Base-by-base conservation (phyloP, 2,888 invertebrate genomes). In the Heliconius sara region DNA sequence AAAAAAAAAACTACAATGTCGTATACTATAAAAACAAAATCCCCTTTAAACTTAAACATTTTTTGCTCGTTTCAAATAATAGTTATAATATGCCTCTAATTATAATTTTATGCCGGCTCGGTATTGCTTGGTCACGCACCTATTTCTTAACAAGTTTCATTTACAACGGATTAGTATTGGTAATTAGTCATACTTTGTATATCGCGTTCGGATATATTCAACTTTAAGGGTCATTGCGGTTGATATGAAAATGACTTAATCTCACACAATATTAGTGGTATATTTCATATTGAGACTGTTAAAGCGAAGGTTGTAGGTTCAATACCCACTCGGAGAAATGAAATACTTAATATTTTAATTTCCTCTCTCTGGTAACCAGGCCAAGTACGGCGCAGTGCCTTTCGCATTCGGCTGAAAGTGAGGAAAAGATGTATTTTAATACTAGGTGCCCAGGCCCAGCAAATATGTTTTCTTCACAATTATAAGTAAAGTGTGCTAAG, bases 81-180 rank as follows among this genome's bases (percentile, higher is more conserved):
- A 71, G 74, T 79, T 79, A 79, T 79, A 79, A 79, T 79, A 71
- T 73, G 76, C 74, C 74, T 68, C 72, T 80, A 82, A 82, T 82
- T 77, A 80, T 70, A 75, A 82, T 79, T 80, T 72, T 75, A 79
- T 67, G 74, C 43, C 67, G 52, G 52, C 67, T 73, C 73, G 73
- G 60, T 79, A 79, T 80, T 79, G 80, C 77, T 47, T 39, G 70
- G 79, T 82, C 80, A 80, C 80, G 72, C 71, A 74, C 39, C 71
- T 80, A 74, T 74, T 78, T 72, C 72, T 70, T 80, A 78, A 78
- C 79, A 80, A 77, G 78, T 73, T 65, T 66, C 71, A 73, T 66
- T 72, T 78, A 70, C 65, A 74, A 65, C 60, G 78, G 67, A 76
- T 72, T 77, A 72, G 66, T 76, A 67, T 79, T 79, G 68, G 65